Conservation (phyloP, 1,140 invertebrate genomes). For the Aleiodes sp. region DNA sequence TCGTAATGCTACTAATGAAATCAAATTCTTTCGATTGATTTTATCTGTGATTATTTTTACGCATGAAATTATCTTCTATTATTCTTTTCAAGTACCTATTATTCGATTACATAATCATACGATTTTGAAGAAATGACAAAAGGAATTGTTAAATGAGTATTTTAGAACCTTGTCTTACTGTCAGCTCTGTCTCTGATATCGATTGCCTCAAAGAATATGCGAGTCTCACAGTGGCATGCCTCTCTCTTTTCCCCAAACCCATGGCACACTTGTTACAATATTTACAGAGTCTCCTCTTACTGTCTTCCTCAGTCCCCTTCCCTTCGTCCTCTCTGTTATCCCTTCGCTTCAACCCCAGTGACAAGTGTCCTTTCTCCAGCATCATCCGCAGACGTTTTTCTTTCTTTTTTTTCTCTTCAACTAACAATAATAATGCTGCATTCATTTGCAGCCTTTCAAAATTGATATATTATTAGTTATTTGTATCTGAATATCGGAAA, state of each 20-base stretch:
- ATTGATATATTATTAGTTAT: no score
- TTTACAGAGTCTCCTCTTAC: conserved; percentile 59
- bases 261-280: conserved; percentile 65
- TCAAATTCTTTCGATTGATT: no score
- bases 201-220: conserved; percentile 38
- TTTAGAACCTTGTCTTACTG: conserved; percentile 40
- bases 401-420: no score
- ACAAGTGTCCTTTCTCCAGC: conserved; percentile 52
- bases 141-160: conserved; percentile 35
- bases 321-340: conserved; percentile 46
- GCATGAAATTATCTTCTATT: no score
- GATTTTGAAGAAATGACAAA: neutral
- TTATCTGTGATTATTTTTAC: no score
- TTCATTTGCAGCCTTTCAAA: no score
- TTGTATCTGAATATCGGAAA: no score
- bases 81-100: no score
- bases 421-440: no score
- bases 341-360: conserved; percentile 42
- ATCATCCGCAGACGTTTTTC: neutral
- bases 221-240: neutral
- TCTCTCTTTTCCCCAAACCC: conserved; percentile 20
- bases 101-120: neutral
- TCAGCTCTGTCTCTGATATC: conserved; percentile 40
- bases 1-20: no score
- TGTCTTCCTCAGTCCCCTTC: conserved; percentile 26